These are phyloP conservation scores for Drosophila greeni DNA, from an alignment of 2,888 invertebrate species.

Conservation along the genomic window DNA sequence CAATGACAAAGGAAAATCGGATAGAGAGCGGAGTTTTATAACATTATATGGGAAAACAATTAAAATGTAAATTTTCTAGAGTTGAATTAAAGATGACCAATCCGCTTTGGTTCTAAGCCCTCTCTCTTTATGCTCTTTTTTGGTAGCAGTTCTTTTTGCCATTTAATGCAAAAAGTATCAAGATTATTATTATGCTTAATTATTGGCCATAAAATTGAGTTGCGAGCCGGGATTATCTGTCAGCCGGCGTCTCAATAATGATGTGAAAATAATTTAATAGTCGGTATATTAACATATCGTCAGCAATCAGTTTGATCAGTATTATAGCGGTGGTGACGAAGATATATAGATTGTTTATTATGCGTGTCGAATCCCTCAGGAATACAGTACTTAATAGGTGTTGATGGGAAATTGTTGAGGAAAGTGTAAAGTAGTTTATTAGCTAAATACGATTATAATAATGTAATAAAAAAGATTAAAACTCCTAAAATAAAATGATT, in stretches of 20 bases:
- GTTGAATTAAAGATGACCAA: conserved; percentile 22
- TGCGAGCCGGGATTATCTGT: conserved; percentile 6
- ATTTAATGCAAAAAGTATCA: not conserved
- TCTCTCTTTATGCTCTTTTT: not conserved
- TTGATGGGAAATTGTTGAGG: not conserved
- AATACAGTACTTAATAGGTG: not conserved
- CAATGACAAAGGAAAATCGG: conserved; percentile 8
- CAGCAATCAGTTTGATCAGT: conserved; percentile 17
- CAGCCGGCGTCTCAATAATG: conserved; percentile 13
- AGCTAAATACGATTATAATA: not conserved
- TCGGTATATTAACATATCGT: conserved; percentile 21
- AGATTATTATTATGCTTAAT: not conserved
- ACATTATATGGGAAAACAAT: conserved; percentile 16
- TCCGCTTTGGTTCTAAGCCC: not conserved
- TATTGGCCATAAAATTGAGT: conserved; percentile 11
- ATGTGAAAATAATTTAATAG: conserved; percentile 22
- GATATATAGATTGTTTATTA: not conserved
- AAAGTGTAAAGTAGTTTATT: not conserved
- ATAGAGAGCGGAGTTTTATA: conserved; percentile 2
- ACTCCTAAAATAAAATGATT: no score
- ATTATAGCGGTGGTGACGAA: not conserved
- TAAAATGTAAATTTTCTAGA: conserved; percentile 20
- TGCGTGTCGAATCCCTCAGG: not conserved
- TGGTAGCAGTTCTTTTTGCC: not conserved
- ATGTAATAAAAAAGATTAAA: no score